Evolutionary conservation across 2,888 invertebrate genomes (phyloP).

Genomic region (Macrosiphum euphorbiae): DNA sequence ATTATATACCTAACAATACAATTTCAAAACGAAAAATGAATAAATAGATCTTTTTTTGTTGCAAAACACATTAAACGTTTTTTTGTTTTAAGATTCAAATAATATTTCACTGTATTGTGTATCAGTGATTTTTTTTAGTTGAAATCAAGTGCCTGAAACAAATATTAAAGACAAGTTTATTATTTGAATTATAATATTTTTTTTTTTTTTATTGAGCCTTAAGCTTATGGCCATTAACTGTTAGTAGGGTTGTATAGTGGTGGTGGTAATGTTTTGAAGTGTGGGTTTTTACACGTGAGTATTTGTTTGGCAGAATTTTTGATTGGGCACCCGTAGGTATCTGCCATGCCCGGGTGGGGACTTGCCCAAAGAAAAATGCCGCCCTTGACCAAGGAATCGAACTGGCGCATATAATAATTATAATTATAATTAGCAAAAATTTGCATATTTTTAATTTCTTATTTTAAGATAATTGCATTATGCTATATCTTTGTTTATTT

Average conservation of each 20-base stretch:
- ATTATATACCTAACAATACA: constrained; percentile 33
- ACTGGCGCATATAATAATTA: no score
- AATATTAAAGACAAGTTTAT: not conserved
- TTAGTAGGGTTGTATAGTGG: no score
- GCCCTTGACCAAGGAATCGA: no score
- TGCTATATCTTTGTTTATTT: not conserved
- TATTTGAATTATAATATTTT: not conserved
- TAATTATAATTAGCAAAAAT: not conserved
- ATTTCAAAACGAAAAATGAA: not conserved
- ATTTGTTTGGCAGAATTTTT: no score
- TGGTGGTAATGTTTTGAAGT: no score
- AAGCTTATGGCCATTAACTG: no score
- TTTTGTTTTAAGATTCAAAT: not conserved
- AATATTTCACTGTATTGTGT: not conserved
- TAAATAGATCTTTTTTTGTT: constrained; percentile 31
- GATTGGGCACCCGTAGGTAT: no score
- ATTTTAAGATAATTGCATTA: not conserved
- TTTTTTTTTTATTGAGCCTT: no score
- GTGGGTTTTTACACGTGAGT: no score
- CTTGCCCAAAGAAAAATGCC: no score
- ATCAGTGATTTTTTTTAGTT: constrained; percentile 1
- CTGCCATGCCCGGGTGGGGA: no score
- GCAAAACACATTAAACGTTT: not conserved
- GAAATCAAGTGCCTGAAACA: constrained; percentile 52
- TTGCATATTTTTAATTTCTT: not conserved